Conservation (phyloP, 2,797 vertebrate genomes). For the Urosaurus nigricauda region DNA sequence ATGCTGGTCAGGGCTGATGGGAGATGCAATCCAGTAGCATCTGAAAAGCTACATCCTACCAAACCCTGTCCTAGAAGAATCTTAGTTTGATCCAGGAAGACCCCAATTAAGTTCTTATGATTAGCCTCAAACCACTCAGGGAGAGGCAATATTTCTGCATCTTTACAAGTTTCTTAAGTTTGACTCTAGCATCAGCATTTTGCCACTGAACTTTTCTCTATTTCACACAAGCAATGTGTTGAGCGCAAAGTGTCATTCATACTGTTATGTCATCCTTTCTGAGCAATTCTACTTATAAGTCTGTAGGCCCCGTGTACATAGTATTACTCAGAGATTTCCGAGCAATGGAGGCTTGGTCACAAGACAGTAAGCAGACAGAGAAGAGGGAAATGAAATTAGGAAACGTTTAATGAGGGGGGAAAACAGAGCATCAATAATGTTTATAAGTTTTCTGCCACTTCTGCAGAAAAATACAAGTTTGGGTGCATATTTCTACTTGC, state of each 20-base stretch:
- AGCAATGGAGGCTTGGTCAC: neutral
- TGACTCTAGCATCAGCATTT: too few species aligned
- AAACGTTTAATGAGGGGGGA: neutral
- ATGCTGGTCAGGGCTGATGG: neutral
- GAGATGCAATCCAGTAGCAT: neutral
- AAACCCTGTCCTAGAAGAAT: neutral
- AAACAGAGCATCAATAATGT: neutral
- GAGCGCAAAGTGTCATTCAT: neutral
- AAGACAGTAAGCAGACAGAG: neutral
- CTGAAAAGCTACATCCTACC: neutral
- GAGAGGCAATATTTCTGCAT: neutral
- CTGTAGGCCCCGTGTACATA: neutral
- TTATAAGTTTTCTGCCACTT: neutral
- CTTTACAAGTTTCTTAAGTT: neutral
- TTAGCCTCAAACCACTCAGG: neutral
- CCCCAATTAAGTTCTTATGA: neutral
- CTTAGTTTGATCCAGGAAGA: neutral
- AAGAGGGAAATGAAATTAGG: slow-evolving; percentile 9
- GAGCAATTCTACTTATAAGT: neutral
- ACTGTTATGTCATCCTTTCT: neutral
- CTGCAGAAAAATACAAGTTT: neutral
- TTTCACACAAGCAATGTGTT: neutral
- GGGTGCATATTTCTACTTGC: neutral
- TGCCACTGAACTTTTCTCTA: neutral
- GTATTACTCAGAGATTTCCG: neutral